Conservation (phyloP, 2,113 vertebrate genomes). For the Nyctibius bracteatus region DNA sequence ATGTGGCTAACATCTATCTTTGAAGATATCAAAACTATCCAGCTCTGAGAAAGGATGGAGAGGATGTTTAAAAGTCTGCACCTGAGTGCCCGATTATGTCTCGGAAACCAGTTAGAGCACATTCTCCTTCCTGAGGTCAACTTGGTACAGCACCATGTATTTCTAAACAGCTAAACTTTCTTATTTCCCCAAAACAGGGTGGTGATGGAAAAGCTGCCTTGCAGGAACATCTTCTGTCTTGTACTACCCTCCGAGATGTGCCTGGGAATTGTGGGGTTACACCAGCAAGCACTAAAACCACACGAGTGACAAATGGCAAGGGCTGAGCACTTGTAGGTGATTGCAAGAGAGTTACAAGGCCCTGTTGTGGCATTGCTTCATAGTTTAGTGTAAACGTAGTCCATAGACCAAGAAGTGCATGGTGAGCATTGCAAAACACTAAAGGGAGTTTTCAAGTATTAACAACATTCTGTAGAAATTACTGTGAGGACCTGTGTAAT, state of each 20-base stretch:
- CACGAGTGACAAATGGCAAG: background rate
- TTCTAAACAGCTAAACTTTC: background rate
- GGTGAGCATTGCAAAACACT: background rate
- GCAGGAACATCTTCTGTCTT: background rate
- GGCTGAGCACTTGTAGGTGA: background rate
- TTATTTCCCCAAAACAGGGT: background rate
- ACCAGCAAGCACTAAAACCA: background rate
- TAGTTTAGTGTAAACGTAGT: background rate
- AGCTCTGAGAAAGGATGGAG: background rate
- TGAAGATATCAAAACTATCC: background rate
- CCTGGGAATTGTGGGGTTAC: background rate
- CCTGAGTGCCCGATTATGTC: background rate
- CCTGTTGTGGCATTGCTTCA: background rate
- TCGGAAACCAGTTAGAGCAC: background rate
- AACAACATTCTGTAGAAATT: background rate
- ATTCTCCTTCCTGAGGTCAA: background rate
- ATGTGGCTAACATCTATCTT: background rate
- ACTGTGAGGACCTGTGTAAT: fast-evolving
- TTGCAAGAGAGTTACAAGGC: background rate
- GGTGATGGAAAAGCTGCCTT: background rate
- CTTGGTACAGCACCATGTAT: background rate
- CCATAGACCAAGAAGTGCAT: background rate
- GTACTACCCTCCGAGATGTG: background rate
- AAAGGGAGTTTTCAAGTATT: background rate
- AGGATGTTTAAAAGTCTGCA: background rate